Conservation (phyloP, 2,888 invertebrate genomes). For the Drosophila cognata region DNA sequence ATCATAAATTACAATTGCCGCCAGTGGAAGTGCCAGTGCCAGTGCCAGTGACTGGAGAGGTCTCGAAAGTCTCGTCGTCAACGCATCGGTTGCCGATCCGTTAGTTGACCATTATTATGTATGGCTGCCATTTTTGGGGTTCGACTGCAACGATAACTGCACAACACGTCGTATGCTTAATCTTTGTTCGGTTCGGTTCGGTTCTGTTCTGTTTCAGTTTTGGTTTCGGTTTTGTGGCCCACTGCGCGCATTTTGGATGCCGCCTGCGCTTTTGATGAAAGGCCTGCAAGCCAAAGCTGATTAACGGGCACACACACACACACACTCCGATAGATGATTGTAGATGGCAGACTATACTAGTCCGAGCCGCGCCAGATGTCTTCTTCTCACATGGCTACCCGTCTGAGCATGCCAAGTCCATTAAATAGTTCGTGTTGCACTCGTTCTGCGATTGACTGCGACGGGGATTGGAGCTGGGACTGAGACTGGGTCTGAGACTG, state of each 20-base stretch:
- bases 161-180: constrained; percentile 77
- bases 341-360: constrained; percentile 30
- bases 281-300: constrained; percentile 72
- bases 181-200: constrained; percentile 33
- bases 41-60: not conserved
- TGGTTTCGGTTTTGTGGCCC: constrained; percentile 19
- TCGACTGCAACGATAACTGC: constrained; percentile 45
- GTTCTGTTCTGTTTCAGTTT: constrained; percentile 30
- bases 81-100: constrained; percentile 64
- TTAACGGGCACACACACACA: constrained; percentile 63
- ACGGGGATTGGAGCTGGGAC: constrained; percentile 9
- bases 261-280: constrained; percentile 72
- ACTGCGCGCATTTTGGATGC: constrained; percentile 54
- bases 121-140: not conserved
- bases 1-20: constrained; percentile 71
- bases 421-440: constrained; percentile 79
- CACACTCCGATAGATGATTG: constrained; percentile 32
- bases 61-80: constrained; percentile 26
- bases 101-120: constrained; percentile 47
- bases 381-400: constrained; percentile 67
- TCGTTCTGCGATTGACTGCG: constrained; percentile 58
- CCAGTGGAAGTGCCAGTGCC: constrained; percentile 17
- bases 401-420: constrained; percentile 68
- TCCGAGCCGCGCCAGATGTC: constrained; percentile 59
- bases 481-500: constrained; percentile 19